Percentiles rank a stretch among this genome's conserved stretches.
Evolutionary conservation across 2,888 invertebrate species (phyloP).

Genomic region (Lobophora halterata): DNA sequence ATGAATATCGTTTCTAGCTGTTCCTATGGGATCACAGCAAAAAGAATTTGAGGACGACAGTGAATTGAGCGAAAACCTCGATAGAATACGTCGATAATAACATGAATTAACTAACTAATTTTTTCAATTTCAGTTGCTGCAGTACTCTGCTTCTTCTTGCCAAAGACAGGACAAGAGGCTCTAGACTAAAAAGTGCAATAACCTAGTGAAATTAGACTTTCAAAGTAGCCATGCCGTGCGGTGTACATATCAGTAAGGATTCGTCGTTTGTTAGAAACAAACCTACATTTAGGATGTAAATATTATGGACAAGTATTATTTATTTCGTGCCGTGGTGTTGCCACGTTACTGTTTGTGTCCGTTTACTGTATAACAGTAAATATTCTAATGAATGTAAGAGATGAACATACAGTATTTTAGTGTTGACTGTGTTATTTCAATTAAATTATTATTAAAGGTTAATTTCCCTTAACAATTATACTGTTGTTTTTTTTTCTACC

Average conservation of each 20-base stretch:
- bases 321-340: constrained; percentile 36
- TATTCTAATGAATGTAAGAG: constrained; percentile 56
- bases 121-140: constrained; percentile 82
- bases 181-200: constrained; percentile 76
- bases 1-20: no score
- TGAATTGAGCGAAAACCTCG: no score
- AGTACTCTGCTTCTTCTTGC: constrained; percentile 86
- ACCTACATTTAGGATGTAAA: constrained; percentile 72
- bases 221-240: constrained; percentile 39
- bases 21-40: no score
- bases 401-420: constrained; percentile 75
- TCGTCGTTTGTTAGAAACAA: no score
- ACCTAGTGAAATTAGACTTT: constrained; percentile 65
- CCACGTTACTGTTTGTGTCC: constrained; percentile 40
- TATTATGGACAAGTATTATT: constrained; percentile 71
- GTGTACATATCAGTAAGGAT: constrained; percentile 61
- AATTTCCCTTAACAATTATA: constrained; percentile 49
- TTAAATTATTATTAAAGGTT: constrained; percentile 78
- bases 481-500: constrained; percentile 48
- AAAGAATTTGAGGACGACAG: no score
- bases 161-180: constrained; percentile 87
- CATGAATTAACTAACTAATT: not conserved
- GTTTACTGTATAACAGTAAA: constrained; percentile 68
- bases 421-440: constrained; percentile 76
- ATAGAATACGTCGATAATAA: no score